Conservation (phyloP, 2,888 invertebrate genomes). For the Dugesia japonica region DNA sequence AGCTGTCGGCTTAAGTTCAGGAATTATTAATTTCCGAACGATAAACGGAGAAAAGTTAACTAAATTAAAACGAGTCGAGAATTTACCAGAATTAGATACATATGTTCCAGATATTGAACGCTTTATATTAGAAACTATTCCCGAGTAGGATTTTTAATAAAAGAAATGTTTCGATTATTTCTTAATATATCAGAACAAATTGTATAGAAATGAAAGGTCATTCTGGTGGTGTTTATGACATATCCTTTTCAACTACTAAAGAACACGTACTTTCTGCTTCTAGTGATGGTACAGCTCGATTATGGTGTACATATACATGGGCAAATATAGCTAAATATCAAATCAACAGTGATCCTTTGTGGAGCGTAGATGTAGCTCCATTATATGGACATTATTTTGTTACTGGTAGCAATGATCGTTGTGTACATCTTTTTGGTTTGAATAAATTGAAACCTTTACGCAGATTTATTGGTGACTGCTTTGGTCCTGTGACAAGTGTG, state of each 20-base stretch:
- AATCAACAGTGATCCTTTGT: slow-evolving; percentile 79
- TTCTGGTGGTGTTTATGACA: slow-evolving; percentile 16
- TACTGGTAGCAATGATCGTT: slow-evolving; percentile 68
- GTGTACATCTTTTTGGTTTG: slow-evolving; percentile 87
- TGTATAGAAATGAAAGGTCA: slow-evolving; percentile 28
- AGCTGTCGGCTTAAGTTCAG: too few species aligned
- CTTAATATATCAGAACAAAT: too few species aligned
- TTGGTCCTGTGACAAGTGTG: slow-evolving; percentile 47
- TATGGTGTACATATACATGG: slow-evolving; percentile 94
- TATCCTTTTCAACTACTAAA: not conserved
- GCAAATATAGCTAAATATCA: slow-evolving; percentile 83
- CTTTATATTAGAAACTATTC: too few species aligned
- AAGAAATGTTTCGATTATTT: too few species aligned
- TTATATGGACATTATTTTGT: slow-evolving; percentile 80
- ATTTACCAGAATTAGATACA: too few species aligned
- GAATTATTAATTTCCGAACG: too few species aligned
- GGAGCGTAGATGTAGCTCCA: slow-evolving; percentile 62
- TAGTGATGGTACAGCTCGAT: slow-evolving; percentile 53
- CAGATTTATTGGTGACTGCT: slow-evolving; percentile 56
- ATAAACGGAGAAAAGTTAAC: too few species aligned
- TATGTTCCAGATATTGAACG: too few species aligned
- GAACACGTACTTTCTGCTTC: not conserved
- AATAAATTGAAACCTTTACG: slow-evolving; percentile 81
- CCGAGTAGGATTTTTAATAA: too few species aligned
- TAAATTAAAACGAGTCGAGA: too few species aligned